A percentile compares a stretch with the other conserved stretches of the same genome.
Conservation (phyloP, 2,113 vertebrate genomes). For the Actenoides hombroni region DNA sequence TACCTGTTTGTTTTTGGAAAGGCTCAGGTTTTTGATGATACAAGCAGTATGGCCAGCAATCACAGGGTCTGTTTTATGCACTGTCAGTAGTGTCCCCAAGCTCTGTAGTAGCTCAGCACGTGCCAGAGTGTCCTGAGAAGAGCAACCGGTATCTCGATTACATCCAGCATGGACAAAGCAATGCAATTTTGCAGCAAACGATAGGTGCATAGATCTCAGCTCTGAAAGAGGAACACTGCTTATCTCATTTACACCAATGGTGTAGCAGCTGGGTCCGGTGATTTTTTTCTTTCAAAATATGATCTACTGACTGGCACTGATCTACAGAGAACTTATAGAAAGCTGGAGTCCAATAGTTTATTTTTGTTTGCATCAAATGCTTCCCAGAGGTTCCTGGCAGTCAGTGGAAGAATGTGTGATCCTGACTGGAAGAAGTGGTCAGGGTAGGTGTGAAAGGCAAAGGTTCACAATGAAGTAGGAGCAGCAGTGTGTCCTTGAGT, state of each 20-base stretch:
- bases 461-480: rapidly evolving
- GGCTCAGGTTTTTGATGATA: constrained; percentile 71
- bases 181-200: neutral
- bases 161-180: neutral
- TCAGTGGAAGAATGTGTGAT: neutral
- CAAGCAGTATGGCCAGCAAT: constrained; percentile 68
- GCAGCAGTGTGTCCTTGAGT: neutral
- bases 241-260: neutral
- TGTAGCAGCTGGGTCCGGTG: neutral
- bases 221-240: neutral
- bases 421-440: neutral
- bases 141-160: neutral
- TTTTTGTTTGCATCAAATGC: neutral
- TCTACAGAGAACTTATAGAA: neutral
- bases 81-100: constrained; percentile 68
- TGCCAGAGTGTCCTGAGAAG: constrained; percentile 70
- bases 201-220: rapidly evolving
- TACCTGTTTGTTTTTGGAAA: constrained; percentile 57
- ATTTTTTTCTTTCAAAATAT: neutral
- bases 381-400: neutral
- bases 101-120: constrained; percentile 71
- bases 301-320: neutral
- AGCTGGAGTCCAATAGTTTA: neutral
- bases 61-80: constrained; percentile 52
- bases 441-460: neutral